Evolutionary conservation across 2,888 invertebrate species (phyloP).

Genomic region (Alloplasta piceator): DNA sequence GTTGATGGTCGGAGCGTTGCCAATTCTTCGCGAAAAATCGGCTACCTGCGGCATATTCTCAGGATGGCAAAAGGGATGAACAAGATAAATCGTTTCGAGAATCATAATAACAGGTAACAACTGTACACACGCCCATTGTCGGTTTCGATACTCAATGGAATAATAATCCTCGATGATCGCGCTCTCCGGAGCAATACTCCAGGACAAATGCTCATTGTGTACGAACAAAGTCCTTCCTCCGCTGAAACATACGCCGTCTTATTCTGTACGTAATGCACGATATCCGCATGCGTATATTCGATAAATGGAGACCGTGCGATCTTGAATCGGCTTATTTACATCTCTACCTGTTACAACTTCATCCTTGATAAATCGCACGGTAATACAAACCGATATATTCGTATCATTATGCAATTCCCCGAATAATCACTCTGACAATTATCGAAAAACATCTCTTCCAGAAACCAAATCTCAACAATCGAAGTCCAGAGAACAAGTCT

Average conservation of each 20-base stretch:
- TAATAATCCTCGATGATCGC: slow-evolving; percentile 60
- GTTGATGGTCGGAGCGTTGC: slow-evolving; percentile 44
- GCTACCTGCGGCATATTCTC: slow-evolving; percentile 33
- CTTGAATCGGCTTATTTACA: slow-evolving; percentile 37
- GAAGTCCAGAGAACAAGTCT: no score
- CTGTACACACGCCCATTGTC: slow-evolving; percentile 50
- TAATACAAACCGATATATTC: no score
- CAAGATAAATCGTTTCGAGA: slow-evolving; percentile 50
- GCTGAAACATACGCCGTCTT: not conserved
- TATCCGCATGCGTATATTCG: slow-evolving; percentile 29
- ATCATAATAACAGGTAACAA: slow-evolving; percentile 25
- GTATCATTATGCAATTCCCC: no score
- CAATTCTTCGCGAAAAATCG: slow-evolving; percentile 24
- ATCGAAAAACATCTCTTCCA: no score
- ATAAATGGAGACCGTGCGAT: slow-evolving; percentile 60
- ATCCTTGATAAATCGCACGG: no score
- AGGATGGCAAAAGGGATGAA: slow-evolving; percentile 48
- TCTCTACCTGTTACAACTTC: no score
- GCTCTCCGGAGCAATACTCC: slow-evolving; percentile 50
- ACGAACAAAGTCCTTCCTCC: slow-evolving; percentile 36
- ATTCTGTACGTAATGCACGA: slow-evolving; percentile 5
- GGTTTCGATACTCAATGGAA: slow-evolving; percentile 13
- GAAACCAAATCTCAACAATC: no score
- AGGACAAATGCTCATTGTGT: slow-evolving; percentile 61
- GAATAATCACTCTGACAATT: no score